Evolutionary conservation across 2,113 vertebrate species (phyloP).

Genomic region (Upupa epops): DNA sequence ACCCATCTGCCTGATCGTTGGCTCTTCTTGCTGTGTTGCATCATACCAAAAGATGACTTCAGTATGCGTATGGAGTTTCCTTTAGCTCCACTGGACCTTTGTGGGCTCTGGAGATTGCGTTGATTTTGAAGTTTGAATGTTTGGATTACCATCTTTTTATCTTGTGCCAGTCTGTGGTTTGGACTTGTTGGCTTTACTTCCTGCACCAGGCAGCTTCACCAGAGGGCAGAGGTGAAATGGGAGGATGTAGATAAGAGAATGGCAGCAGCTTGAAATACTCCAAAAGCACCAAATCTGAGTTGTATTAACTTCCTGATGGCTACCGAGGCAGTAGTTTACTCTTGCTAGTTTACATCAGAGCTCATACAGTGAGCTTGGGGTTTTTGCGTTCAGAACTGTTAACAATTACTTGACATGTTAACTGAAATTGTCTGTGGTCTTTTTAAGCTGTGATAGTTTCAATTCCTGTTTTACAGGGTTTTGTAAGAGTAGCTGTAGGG

Average conservation of each 20-base stretch:
- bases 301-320: background rate
- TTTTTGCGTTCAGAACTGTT: background rate
- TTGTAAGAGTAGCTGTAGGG: background rate
- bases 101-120: rapidly evolving
- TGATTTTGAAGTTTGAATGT: background rate
- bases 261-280: background rate
- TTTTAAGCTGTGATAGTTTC: background rate
- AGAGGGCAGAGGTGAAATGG: background rate
- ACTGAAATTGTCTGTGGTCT: too few relatives aligned
- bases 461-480: background rate
- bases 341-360: background rate
- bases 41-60: background rate
- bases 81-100: background rate
- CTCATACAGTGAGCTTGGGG: background rate
- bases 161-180: background rate
- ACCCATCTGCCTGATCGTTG: background rate
- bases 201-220: background rate
- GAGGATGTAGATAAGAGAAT: background rate
- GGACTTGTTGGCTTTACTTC: background rate
- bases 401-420: background rate
- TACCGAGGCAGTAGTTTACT: background rate
- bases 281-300: background rate
- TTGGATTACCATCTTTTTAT: background rate
- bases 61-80: rapidly evolving
- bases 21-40: background rate